Conservation (phyloP, 37 sponge, comb jelly and placozoan genomes). For the Cladorhizidae sp. region DNA sequence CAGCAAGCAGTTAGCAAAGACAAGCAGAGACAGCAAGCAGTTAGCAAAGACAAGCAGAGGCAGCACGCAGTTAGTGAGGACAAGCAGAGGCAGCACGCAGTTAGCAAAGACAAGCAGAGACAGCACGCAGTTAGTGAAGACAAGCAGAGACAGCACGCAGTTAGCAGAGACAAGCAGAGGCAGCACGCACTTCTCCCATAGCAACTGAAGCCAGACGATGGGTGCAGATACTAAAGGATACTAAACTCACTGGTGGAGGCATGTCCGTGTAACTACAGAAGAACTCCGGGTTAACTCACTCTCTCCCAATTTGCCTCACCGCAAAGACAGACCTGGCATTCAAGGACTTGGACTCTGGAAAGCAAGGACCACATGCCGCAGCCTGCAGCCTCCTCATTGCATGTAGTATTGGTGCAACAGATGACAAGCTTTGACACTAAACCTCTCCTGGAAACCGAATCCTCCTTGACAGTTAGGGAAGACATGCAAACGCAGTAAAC, state of each 20-base stretch:
- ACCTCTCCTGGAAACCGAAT: slow-evolving; percentile 15
- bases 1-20: too few relatives aligned
- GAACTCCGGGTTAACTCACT: slow-evolving; percentile 6
- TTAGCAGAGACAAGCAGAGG: slow-evolving; percentile 17
- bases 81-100: too few relatives aligned
- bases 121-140: too few relatives aligned
- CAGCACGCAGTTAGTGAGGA: too few relatives aligned
- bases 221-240: neutral
- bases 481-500: slow-evolving; percentile 20
- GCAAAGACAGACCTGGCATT: slow-evolving; percentile 24
- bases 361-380: slow-evolving; percentile 19
- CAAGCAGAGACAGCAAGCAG: too few relatives aligned
- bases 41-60: too few relatives aligned
- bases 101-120: too few relatives aligned
- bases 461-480: slow-evolving; percentile 12
- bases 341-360: slow-evolving; percentile 4
- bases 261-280: slow-evolving; percentile 46
- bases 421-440: neutral
- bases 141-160: too few relatives aligned
- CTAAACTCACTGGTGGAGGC: slow-evolving; percentile 27
- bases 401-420: slow-evolving; percentile 22
- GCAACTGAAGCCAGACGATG: neutral
- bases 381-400: slow-evolving; percentile 12
- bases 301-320: slow-evolving; percentile 26
- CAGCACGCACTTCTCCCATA: slow-evolving; percentile 11